Conservation (phyloP, 2,888 invertebrate genomes). For the Pseudoips prasinana region DNA sequence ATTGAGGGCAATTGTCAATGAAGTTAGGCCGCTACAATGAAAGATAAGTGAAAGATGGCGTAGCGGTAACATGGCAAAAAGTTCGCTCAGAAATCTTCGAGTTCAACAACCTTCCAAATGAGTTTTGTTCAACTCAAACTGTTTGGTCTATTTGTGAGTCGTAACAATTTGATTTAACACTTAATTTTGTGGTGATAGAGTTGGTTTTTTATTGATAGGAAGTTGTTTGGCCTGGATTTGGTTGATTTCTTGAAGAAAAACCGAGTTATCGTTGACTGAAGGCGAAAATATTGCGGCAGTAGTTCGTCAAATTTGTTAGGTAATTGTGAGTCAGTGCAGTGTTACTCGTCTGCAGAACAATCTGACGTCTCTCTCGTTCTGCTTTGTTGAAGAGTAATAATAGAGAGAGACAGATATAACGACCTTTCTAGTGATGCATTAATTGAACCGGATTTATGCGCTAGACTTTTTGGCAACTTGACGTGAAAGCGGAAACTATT, state of each 20-base stretch:
- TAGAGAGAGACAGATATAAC: too few species aligned
- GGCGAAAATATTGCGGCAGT: constrained; percentile 39
- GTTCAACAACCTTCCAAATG: constrained; percentile 59
- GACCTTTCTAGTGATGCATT: too few species aligned
- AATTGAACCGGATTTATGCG: too few species aligned
- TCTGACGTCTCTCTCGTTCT: constrained; percentile 2
- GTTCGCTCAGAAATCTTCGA: constrained; percentile 40
- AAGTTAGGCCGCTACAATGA: constrained; percentile 13
- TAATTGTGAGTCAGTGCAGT: constrained; percentile 23
- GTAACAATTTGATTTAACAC: constrained; percentile 31
- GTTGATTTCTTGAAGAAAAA: constrained; percentile 61
- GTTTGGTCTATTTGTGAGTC: constrained; percentile 52
- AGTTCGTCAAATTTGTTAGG: constrained; percentile 27
- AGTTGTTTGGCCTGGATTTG: constrained; percentile 54
- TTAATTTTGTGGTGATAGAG: constrained; percentile 35
- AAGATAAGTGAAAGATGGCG: constrained; percentile 9
- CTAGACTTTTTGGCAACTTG: too few species aligned
- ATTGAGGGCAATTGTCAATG: constrained; percentile 25
- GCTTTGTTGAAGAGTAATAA: too few species aligned
- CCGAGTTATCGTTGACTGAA: constrained; percentile 46
- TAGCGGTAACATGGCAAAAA: constrained; percentile 38
- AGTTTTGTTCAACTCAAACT: constrained; percentile 54
- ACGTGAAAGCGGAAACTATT: too few species aligned
- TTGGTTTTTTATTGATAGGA: constrained; percentile 31
- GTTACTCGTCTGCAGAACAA: constrained; percentile 2